Evolutionary conservation across 37 sponge, comb jelly and placozoan genomes (phyloP).

Genomic region (Halichondria panicea): DNA sequence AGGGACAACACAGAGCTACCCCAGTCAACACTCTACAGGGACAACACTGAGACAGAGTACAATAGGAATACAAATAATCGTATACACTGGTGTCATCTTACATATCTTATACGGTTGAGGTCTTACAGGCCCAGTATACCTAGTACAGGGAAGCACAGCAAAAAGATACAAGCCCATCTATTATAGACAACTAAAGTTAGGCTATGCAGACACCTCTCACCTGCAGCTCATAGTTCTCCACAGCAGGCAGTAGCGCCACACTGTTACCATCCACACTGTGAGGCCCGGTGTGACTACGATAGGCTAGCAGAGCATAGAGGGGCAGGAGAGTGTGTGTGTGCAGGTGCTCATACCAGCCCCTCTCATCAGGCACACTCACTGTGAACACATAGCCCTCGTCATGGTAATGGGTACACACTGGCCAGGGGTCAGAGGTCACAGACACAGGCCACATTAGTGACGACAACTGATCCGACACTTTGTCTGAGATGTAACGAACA

Average conservation of each 20-base stretch:
- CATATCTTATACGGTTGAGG: too few relatives aligned
- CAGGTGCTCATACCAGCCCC: slow-evolving; percentile 7
- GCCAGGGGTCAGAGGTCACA: slow-evolving; percentile 6
- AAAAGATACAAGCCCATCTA: too few relatives aligned
- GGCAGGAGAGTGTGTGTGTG: slow-evolving; percentile 25
- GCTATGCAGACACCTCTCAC: background rate
- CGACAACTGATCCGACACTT: background rate
- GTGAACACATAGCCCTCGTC: slow-evolving; percentile 29
- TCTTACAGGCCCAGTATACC: too few relatives aligned
- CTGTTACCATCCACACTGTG: background rate
- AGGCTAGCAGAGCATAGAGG: slow-evolving; percentile 14
- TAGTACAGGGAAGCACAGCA: too few relatives aligned
- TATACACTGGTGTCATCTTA: too few relatives aligned
- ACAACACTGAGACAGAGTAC: too few relatives aligned
- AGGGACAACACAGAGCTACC: too few relatives aligned
- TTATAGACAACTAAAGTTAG: background rate
- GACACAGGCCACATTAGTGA: background rate
- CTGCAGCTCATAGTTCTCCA: slow-evolving; percentile 14
- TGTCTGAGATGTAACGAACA: background rate
- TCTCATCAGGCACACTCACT: background rate
- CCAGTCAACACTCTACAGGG: too few relatives aligned
- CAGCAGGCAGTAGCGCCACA: slow-evolving; percentile 21
- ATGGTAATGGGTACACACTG: slow-evolving; percentile 8
- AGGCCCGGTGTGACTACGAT: slow-evolving; percentile 23
- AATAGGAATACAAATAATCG: too few relatives aligned